Evolutionary conservation across 1,140 invertebrate species (phyloP).

Genomic region (Calephelis nemesis): DNA sequence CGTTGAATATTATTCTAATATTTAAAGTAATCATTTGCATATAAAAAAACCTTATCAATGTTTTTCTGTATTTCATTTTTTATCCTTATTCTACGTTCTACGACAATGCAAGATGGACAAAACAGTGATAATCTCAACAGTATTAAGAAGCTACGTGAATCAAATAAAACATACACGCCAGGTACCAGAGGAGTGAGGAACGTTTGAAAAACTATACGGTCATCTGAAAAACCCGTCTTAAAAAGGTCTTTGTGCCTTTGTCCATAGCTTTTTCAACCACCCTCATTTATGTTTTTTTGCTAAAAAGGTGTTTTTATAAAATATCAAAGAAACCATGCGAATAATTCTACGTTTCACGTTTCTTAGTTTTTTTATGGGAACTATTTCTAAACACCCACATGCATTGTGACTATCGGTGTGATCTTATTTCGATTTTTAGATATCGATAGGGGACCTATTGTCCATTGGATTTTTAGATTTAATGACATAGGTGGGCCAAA

Average conservation of each 20-base stretch:
- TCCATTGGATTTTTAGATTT: conserved; percentile 50
- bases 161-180: conserved; percentile 15
- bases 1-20: no score
- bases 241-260: conserved; percentile 67
- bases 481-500: conserved; percentile 32
- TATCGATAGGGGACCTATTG: conserved; percentile 65
- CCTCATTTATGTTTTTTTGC: conserved; percentile 72
- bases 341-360: conserved; percentile 78
- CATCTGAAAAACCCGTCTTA: conserved; percentile 62
- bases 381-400: conserved; percentile 61
- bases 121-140: not conserved
- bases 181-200: conserved; percentile 27
- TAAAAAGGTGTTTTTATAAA: conserved; percentile 74
- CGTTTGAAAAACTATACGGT: conserved; percentile 50
- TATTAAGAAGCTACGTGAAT: conserved; percentile 11
- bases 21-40: no score
- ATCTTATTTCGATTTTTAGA: conserved; percentile 71
- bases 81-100: no score
- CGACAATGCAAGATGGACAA: no score
- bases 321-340: conserved; percentile 77
- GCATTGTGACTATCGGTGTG: conserved; percentile 69
- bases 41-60: no score
- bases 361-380: conserved; percentile 61
- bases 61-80: no score
- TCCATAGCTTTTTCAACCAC: conserved; percentile 67